Evolutionary conservation across 2,797 vertebrate species (phyloP), one percentile per base, ranked within the genome.

Genomic region (Leuciscus waleckii): DNA sequence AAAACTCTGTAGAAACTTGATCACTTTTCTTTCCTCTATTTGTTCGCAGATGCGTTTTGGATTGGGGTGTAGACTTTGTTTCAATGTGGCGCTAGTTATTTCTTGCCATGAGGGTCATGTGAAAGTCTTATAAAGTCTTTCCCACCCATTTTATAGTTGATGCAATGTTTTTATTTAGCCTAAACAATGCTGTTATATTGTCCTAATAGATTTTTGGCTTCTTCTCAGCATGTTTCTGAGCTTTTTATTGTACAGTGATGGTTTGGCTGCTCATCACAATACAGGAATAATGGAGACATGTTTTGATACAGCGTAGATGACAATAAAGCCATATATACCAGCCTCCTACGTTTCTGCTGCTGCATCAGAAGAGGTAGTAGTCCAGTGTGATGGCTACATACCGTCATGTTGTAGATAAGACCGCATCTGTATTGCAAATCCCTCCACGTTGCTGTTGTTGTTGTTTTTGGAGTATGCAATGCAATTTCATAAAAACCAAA

Each of bases 141-240:
- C 51, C 70, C 87, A 84, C 21, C 4, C 39, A 56, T 73, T 39
- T 63, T 67, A 56, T 73, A 87, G 46, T 29, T 70, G 16, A 69
- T 77, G 13, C 32, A 49, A 41, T 85, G 69, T 82, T 88, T 79
- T 82, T 82, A 79, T 39, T 43, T 69, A 56, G 39, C 68, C 43
- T 70, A 35, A 37, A 68, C 39, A 41, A 67, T 49, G 3, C 9
- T 51, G 58, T 56, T 80, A 51, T 68, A 23, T 37, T 80, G 46
- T 75, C 26, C 65, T 65, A 37, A 65, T 37, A n/a, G 13, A 37
- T 46, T 73, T 58, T 14, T n/a, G 23, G 23, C n/a, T 21, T 46
- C 26, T 68, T 35, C 37, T 49, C 11, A n/a, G 13, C 32, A 17
- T 37, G 21, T 37, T 8, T 17, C 3, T 37, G 7, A 41, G 13